Evolutionary conservation across 92 coral and sea anemone genomes (phyloP).

Genomic region (Actinostola sp.): DNA sequence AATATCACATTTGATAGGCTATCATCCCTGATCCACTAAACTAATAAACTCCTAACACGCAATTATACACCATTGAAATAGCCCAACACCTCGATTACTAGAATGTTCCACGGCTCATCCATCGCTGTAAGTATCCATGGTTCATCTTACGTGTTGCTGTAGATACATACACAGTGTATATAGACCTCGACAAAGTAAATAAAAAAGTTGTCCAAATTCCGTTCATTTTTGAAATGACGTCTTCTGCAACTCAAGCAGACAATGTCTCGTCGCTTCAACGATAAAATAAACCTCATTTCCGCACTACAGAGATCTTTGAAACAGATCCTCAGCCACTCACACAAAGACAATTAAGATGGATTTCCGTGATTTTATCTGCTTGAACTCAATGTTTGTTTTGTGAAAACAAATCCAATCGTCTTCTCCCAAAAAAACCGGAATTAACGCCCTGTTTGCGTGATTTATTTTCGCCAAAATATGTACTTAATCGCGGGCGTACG

Average conservation of each 20-base stretch:
- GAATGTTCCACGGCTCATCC: too few species aligned
- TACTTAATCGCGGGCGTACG: neutral
- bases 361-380: conserved; percentile 11
- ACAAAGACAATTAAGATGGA: conserved; percentile 10
- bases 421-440: neutral
- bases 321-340: conserved; percentile 4
- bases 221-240: conserved; percentile 21
- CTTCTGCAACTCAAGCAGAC: conserved; percentile 1
- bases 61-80: too few species aligned
- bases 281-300: conserved; percentile 36
- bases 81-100: too few species aligned
- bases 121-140: too few species aligned
- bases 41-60: too few species aligned
- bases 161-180: neutral
- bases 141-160: too few species aligned
- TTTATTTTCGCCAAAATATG: neutral
- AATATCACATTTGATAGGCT: too few species aligned
- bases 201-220: conserved; percentile 16
- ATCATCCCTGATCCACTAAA: too few species aligned
- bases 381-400: neutral
- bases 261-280: conserved; percentile 29
- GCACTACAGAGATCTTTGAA: conserved; percentile 27
- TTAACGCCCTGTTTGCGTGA: neutral
- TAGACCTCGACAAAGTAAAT: neutral
- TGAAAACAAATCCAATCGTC: conserved; percentile 4